Evolutionary conservation across 2,797 vertebrate genomes (phyloP), one percentile per base, ranked within the genome.

Genomic region (Chiroxiphia lanceolata): DNA sequence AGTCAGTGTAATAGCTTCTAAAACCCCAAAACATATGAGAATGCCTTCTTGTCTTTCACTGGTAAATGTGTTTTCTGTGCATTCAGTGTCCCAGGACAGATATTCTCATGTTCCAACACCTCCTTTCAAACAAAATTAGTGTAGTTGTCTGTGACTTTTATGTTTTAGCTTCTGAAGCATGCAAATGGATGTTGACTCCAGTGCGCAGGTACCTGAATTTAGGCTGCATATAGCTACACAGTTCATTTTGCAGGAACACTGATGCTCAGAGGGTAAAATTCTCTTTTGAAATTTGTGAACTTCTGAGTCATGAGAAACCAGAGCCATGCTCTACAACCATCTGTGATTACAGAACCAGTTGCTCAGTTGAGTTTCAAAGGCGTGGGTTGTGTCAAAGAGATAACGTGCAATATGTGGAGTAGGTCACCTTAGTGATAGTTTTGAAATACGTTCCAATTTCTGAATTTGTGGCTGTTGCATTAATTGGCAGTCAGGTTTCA

Each of bases 331-430:
- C 59, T 94, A 34, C 80, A 86, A 11, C 95, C 83, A 79, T 91
- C 85, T 96, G 93, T 90, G 91, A 91, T 94, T 80, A 70, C 85
- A 94, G 70, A 94, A n/a, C 48, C 48, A 61, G 51, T 95, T 94
- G 85, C 95, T 96, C 94, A 93, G 59, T 91, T 94, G 59, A 79
- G 89, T 94, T 94, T 92, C 89, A 87, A 19, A 94, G 91, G 64
- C 8, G 20, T 95, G 77, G 94, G 85, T 79, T 91, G 67, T 95
- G 74, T 79, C 93, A 86, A 21, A 82, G 94, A 90, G 69, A 50
- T 86, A 76, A 54, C 1, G 1, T 93, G 63, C 77, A 82, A 17
- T 63, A 79, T 63, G 64, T 60, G 64, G 60, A 70, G 27, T 67
- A 75, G 83, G 87, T 87, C 91, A 96, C 78, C 71, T 89, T 94